A percentile compares a stretch with the other conserved stretches of the same genome.
Conservation (phyloP, 2,113 vertebrate genomes). For the Cyphomyrus plagiostoma region DNA sequence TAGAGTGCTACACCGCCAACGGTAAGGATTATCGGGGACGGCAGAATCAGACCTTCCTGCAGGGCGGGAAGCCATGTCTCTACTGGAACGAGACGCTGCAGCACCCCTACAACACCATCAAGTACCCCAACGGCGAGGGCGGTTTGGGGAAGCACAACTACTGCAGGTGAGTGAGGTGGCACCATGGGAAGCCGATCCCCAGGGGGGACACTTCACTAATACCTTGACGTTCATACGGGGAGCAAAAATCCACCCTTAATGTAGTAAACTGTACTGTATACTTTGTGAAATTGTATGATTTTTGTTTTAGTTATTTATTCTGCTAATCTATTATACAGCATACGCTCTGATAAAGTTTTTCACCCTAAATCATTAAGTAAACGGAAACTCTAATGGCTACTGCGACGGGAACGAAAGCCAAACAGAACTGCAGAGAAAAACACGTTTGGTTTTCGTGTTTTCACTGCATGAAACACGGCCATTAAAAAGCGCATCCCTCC, state of each 20-base stretch:
- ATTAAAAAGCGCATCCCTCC: background rate
- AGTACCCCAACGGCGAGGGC: constrained; percentile 89
- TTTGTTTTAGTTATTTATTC: background rate
- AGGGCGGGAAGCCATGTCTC: constrained; percentile 84
- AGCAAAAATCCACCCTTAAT: background rate
- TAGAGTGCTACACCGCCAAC: constrained; percentile 94
- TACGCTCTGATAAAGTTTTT: background rate
- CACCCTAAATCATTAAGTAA: background rate
- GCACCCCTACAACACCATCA: constrained; percentile 91
- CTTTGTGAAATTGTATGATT: background rate
- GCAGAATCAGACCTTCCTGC: constrained; percentile 83
- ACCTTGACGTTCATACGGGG: background rate
- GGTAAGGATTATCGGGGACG: constrained; percentile 87
- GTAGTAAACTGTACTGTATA: background rate
- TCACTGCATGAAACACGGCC: background rate
- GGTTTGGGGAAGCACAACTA: constrained; percentile 90
- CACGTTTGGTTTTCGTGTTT: background rate
- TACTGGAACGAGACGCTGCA: constrained; percentile 97
- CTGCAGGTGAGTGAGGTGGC: constrained; percentile 72
- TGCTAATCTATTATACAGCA: background rate
- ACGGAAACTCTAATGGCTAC: background rate
- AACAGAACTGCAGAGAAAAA: background rate
- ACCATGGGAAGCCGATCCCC: background rate
- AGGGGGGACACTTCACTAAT: background rate
- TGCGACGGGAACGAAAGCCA: background rate